These are phyloP conservation scores for Nansenia antarctica DNA, from an alignment of 2,113 vertebrate species.

Conservation along the genomic window DNA sequence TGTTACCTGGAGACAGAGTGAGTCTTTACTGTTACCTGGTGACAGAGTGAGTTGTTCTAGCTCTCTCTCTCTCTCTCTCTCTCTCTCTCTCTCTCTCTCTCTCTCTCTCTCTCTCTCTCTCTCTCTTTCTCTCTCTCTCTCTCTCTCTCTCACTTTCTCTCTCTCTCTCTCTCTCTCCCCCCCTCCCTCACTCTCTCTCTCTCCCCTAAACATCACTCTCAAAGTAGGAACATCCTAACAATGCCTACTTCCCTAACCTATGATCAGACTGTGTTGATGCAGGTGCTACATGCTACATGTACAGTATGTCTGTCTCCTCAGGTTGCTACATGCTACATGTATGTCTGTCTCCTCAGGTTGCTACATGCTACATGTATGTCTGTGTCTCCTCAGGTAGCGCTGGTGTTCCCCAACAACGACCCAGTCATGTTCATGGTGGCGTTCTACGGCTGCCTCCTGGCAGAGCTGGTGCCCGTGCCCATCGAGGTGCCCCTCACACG, in stretches of 20 bases:
- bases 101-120: too few relatives aligned
- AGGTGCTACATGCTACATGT: too few relatives aligned
- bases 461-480: slow-evolving; percentile 92
- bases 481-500: slow-evolving; percentile 94
- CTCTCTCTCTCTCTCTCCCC: too few relatives aligned
- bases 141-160: too few relatives aligned
- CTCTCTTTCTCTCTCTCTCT: too few relatives aligned
- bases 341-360: not conserved
- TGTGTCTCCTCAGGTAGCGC: slow-evolving; percentile 81
- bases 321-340: not conserved
- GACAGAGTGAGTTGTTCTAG: too few relatives aligned
- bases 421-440: slow-evolving; percentile 97
- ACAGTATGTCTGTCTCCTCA: not conserved
- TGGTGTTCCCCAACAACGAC: slow-evolving; percentile 95
- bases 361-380: not conserved
- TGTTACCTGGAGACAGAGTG: too few relatives aligned
- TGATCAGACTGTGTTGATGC: not conserved
- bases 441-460: slow-evolving; percentile 94
- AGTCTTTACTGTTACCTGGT: too few relatives aligned
- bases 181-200: too few relatives aligned
- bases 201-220: not conserved
- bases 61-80: too few relatives aligned
- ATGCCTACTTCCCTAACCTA: not conserved
- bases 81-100: too few relatives aligned
- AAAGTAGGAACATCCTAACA: too few relatives aligned